Evolutionary conservation across 2,113 vertebrate genomes (phyloP).

Genomic region (Oncorhynchus gorbuscha): DNA sequence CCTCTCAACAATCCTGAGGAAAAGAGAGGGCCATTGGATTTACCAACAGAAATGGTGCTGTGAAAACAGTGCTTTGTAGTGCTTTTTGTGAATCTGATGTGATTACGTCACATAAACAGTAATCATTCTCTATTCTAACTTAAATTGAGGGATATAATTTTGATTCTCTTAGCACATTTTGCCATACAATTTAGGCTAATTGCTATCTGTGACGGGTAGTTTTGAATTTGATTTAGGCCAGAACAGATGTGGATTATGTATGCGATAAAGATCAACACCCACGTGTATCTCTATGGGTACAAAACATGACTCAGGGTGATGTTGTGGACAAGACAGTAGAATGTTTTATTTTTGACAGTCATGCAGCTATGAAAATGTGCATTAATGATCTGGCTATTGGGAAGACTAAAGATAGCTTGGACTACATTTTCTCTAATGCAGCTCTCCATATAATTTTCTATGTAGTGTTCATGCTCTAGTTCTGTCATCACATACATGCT

Average conservation of each 20-base stretch:
- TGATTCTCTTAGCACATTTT: background rate
- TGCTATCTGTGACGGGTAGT: background rate
- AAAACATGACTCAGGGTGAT: background rate
- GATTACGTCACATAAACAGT: constrained; percentile 9
- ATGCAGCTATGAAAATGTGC: background rate
- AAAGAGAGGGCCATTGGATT: background rate
- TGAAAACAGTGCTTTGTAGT: background rate
- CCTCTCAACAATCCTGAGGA: background rate
- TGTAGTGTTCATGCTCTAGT: background rate
- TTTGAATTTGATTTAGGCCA: no score
- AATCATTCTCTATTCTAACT: constrained; percentile 26
- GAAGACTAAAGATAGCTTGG: no score
- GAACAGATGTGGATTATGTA: no score
- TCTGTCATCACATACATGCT: background rate
- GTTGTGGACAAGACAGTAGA: no score
- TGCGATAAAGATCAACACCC: background rate
- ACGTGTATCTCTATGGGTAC: background rate
- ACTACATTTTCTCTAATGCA: no score
- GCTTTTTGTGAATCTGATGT: background rate
- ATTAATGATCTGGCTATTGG: no score
- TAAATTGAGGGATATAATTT: background rate
- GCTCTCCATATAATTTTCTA: background rate
- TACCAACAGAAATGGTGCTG: background rate
- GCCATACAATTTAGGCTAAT: background rate
- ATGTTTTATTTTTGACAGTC: background rate